Evolutionary conservation across 1,140 invertebrate species (phyloP), one percentile per base, ranked within the genome.

Genomic region (Schmidtea mediterranea): DNA sequence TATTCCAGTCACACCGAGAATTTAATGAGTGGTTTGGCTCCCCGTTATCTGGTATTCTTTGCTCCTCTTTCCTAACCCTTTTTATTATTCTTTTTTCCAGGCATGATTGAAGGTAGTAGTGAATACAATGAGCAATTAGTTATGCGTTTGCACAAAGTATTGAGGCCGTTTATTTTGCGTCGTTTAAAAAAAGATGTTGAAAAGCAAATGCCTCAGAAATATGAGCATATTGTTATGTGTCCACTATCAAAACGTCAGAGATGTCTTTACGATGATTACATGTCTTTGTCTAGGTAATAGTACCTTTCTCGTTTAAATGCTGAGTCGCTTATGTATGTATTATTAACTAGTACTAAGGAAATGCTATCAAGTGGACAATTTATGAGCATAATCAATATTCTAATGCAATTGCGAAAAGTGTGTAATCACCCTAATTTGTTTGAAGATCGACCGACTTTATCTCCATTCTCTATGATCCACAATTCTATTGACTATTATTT

Each of bases 361-460:
- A 95, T 82, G 0, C 67, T 98, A 43, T 76, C 78, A n/a, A 75
- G 76, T 51, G 92, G 92, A 12, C 92, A 90, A 71, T 74, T 97
- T 58, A 71, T 97, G 55, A 94, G 84, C 65, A 90, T 98, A 0
- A 92, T 98, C 55, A 95, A 97, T 68, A 80, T 98, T 51, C 69
- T 98, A 39, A 98, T 98, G 90, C 92, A 98, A 68, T 67, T 98
- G 53, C 72, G 92, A 32, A 98, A 98, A 73, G 92, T 97, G 39
- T 98, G 92, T 69, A 98, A 98, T 70, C 92, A 98, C 73, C 92
- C 92, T 5, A 92, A 97, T 71, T 72, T 98, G 55, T 98, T 98
- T 70, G 90, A 98, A 72, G 76, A 84, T 46, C 72, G 90, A 52
- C 86, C 87, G 23, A 90, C 82, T 36, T 72, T 81, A 10, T 90